Evolutionary conservation across 2,113 vertebrate species (phyloP), one percentile per base, ranked within the genome.

Genomic region (human): DNA sequence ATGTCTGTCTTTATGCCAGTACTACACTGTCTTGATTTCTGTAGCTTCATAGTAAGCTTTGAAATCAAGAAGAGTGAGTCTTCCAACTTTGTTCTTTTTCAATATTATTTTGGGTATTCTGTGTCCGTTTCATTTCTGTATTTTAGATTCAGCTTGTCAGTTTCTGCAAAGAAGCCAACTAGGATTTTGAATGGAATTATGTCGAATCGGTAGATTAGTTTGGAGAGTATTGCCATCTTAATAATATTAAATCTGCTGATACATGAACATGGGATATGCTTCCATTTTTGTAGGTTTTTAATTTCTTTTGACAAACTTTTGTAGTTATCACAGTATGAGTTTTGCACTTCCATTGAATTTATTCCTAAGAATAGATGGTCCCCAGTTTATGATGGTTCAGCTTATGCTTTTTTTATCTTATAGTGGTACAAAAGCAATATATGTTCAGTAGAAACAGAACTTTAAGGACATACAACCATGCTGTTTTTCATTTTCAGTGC

Each of bases 181-280:
- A 30, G 40, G 32, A 85, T 89, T 91, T 94, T 96, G 45, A 66
- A 73, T 84, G 43, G 45, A 48, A 80, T 93, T 97, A 5, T 94
- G 70, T 88, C 79, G 38, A 72, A 52, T 52, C 61, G 94, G 17
- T 93, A 94, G 76, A 64, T 83, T 20, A 75, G 6, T 70, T 93
- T 83, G 35, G 57, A 80, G 27, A 89, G 8, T 55, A 45, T 66
- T 73, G 10, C 40, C 30, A 30, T 75, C 68, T 52, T 48, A 76
- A 25, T 8, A 23, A 40, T 94, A 96, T 16, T 81, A 85, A 95
- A 18, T 79, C 38, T 82, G n/a, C 55, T 61, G 38, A 18, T 75
- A 38, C 9, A 9, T 93, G 43, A 90, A 84, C 55, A 81, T 83
- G 50, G 59, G 17, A 38, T 92, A 8, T 68, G 45, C 82, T 90